These are phyloP conservation scores for Julus scanicus DNA, from an alignment of 2,888 invertebrate genomes.

Conservation along the genomic window DNA sequence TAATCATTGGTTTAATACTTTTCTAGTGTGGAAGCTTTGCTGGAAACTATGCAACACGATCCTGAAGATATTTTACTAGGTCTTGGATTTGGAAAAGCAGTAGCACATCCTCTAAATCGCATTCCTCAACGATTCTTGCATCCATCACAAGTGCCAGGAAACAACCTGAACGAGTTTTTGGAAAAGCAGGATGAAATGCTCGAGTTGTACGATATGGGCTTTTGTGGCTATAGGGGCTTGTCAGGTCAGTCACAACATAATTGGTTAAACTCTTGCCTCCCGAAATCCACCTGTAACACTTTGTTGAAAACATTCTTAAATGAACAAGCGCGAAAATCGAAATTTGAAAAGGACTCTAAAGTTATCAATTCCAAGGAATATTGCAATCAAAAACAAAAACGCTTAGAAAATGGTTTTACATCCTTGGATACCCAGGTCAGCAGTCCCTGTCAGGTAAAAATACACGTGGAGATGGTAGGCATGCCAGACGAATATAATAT, in stretches of 20 bases:
- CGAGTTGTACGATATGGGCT: constrained; percentile 79
- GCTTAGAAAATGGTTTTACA: not conserved
- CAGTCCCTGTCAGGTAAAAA: not conserved
- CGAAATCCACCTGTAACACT: not conserved
- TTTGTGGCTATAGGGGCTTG: constrained; percentile 80
- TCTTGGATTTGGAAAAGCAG: constrained; percentile 67
- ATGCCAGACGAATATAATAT: not conserved
- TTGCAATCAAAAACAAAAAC: not conserved
- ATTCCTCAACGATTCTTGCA: constrained; percentile 86
- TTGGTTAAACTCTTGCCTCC: not conserved
- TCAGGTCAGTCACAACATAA: constrained; percentile 70
- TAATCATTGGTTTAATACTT: constrained; percentile 65
- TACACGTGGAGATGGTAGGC: constrained; percentile 1
- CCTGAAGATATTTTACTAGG: constrained; percentile 88
- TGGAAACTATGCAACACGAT: constrained; percentile 76
- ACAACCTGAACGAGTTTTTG: constrained; percentile 80
- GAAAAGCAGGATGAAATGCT: constrained; percentile 79
- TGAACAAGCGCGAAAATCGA: not conserved
- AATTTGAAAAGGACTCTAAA: not conserved
- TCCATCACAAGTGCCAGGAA: constrained; percentile 81
- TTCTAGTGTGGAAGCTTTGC: constrained; percentile 72
- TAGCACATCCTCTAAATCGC: constrained; percentile 67
- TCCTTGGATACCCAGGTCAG: not conserved
- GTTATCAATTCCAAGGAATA: not conserved
- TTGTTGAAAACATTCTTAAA: not conserved